phyloP scores from a whole-genome alignment of 2,888 invertebrate species.

The Bruchidius siliquastri region DNA sequence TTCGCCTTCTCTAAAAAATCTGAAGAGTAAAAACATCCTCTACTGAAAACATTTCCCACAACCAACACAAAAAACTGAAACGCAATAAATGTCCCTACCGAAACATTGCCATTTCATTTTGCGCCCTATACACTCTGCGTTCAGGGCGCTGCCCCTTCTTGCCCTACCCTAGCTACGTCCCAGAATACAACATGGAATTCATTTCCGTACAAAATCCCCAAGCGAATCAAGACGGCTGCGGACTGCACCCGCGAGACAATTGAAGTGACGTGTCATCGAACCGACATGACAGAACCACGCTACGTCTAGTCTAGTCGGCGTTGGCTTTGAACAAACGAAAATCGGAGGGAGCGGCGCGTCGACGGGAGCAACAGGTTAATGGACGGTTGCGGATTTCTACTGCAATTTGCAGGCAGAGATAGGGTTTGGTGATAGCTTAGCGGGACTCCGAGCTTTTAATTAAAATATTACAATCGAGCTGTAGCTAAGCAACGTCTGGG shows the following conservation, averaged over 20 bases:
- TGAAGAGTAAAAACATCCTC: no score
- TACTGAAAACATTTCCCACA: no score
- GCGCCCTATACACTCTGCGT: no score
- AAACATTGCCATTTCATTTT: no score
- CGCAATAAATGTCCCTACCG: no score
- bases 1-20: no score
- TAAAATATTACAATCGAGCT: no score
- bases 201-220: neutral
- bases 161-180: no score
- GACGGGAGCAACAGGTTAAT: neutral
- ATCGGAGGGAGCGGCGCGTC: neutral
- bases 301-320: neutral
- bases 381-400: neutral
- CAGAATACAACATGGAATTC: neutral
- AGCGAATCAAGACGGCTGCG: neutral
- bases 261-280: neutral
- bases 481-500: no score
- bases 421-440: neutral
- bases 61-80: no score
- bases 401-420: neutral
- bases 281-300: neutral
- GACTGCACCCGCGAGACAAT: neutral
- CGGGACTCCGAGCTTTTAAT: neutral
- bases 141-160: no score
- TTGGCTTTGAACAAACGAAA: neutral